These are phyloP conservation scores for Saguinus imperator DNA, from an alignment of 2,113 vertebrate species.

Conservation along the genomic window DNA sequence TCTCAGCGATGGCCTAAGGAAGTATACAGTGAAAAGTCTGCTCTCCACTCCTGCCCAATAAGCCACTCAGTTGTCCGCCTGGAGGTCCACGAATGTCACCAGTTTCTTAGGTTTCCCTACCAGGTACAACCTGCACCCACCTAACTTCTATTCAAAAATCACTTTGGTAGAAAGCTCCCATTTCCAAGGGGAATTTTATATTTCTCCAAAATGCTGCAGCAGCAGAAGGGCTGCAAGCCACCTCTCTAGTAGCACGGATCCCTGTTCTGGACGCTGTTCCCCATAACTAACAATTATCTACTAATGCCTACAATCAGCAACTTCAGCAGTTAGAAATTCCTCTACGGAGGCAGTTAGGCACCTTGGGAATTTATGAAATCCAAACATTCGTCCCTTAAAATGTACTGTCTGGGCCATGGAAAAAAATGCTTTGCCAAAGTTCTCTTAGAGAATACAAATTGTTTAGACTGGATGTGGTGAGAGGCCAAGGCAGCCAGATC, in stretches of 20 bases:
- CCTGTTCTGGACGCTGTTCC: not conserved
- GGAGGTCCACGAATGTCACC: not conserved
- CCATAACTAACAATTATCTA: not conserved
- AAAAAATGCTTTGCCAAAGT: not conserved
- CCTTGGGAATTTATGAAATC: not conserved
- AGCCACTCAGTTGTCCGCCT: not conserved
- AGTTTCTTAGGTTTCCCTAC: not conserved
- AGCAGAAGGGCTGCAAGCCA: not conserved
- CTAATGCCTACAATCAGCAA: not conserved
- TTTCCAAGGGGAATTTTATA: not conserved
- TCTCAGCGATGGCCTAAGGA: not conserved
- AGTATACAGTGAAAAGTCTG: not conserved
- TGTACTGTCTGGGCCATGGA: not conserved
- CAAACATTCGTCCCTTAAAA: not conserved
- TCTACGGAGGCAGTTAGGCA: not conserved
- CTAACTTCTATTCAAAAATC: not conserved
- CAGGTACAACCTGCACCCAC: not conserved
- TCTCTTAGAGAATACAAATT: conserved; percentile 24
- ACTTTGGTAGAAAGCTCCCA: not conserved
- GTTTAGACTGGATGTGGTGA: not conserved
- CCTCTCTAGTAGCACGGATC: not conserved
- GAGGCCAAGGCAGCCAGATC: not conserved
- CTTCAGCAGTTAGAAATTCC: not conserved
- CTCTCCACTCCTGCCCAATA: not conserved
- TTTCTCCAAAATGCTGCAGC: not conserved